Evolutionary conservation across 2,113 vertebrate genomes (phyloP), one percentile per base, ranked within the genome.

Genomic region (Lota lota): DNA sequence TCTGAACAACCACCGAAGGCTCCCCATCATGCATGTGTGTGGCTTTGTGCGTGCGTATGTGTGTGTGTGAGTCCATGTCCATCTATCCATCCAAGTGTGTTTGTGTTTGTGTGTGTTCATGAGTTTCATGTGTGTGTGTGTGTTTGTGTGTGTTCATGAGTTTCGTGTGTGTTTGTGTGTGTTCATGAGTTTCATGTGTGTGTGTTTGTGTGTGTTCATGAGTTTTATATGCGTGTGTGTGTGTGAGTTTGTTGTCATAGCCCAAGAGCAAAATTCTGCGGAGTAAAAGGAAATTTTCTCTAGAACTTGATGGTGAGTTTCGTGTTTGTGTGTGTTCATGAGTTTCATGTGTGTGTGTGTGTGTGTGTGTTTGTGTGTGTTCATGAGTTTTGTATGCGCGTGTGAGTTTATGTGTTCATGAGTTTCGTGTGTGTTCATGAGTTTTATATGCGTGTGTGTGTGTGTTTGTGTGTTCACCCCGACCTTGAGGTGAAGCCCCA

Each of bases 401-500:
- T 24, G 24, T 4, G 24, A 2, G 24, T 4, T 1, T 81, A 78
- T 79, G 75, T 84, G 84, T 78, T 72, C 51, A 78, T n/a, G n/a
- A n/a, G n/a, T n/a, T n/a, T n/a, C n/a, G 24, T 24, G 24, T 24
- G 24, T 24, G 24, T 24, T 24, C 24, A 24, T 1, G 24, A 24
- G 24, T 24, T 24, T 24, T 2, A 1, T 24, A 4, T 24, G 24
- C 24, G 24, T 24, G 24, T 24, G 24, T 64, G 21, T 4, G n/a
- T n/a, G n/a, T n/a, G n/a, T n/a, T n/a, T 81, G 80, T 79, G 75
- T 84, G 84, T 78, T 72, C 51, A 78, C 75, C 62, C 56, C 85
- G 86, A 87, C 89, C 88, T 88, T 88, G 84, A 83, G 74, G 71
- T 85, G 88, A 87, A 90, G 88, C 80, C 71, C 75, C 87, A 88